phyloP scores from a whole-genome alignment of 2,797 vertebrate species.

The Gobio occitaniae region DNA sequence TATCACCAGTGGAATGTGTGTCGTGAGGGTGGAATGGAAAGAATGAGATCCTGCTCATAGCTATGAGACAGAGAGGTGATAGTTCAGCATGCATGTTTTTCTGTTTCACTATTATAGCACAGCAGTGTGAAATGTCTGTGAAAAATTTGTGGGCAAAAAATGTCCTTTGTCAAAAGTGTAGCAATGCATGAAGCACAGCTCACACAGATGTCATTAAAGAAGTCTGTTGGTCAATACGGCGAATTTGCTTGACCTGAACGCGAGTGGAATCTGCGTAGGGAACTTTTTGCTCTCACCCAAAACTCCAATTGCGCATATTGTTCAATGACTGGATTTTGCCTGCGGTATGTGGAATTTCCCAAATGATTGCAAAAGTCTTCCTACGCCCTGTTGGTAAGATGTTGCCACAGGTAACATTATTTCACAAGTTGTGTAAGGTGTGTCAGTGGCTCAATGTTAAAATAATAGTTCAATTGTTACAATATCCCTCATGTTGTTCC shows the following conservation, averaged over 20 bases:
- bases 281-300: neutral
- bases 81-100: neutral
- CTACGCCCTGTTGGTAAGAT: conserved; percentile 1
- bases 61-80: neutral
- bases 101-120: neutral
- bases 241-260: neutral
- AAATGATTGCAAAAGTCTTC: conserved; percentile 17
- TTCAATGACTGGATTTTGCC: neutral
- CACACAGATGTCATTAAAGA: neutral
- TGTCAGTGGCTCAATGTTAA: neutral
- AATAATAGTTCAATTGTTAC: neutral
- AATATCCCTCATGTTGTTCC: neutral
- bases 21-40: conserved; percentile 1
- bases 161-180: neutral
- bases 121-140: neutral
- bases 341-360: conserved; percentile 4
- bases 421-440: conserved; percentile 3
- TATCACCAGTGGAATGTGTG: neutral
- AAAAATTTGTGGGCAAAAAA: neutral
- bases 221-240: neutral
- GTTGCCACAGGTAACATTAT: conserved; percentile 30
- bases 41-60: conserved; percentile 25
- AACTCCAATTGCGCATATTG: neutral
- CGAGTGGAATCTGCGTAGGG: neutral
- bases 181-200: neutral